A percentile compares a stretch with the other conserved stretches of the same genome.
phyloP scores from a whole-genome alignment of 2,888 invertebrate genomes.

The Cephus nigrinus region DNA sequence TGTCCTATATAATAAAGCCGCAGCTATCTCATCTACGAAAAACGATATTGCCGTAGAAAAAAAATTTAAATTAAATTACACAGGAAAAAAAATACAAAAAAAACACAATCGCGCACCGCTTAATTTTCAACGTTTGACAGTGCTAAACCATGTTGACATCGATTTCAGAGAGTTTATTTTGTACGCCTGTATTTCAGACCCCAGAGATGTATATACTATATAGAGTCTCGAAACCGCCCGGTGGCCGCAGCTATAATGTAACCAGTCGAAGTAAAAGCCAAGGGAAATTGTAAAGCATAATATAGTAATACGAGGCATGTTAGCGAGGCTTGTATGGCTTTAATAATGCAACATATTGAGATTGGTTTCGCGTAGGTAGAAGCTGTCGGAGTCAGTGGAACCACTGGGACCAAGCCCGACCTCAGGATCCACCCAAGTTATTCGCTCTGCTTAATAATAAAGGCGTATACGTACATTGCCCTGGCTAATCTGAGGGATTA shows the following conservation, averaged over 20 bases:
- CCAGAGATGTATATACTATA: background rate
- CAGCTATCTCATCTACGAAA: background rate
- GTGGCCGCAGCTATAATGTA: background rate
- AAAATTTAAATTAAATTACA: background rate
- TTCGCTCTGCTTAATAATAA: constrained; percentile 46
- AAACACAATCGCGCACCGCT: background rate
- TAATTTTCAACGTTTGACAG: background rate
- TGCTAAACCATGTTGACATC: background rate
- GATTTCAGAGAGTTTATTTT: background rate
- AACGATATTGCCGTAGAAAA: background rate
- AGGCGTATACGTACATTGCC: constrained; percentile 17
- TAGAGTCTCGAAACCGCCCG: background rate
- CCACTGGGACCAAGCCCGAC: constrained; percentile 51
- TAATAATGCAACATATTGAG: constrained; percentile 61
- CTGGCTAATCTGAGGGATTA: constrained; percentile 1
- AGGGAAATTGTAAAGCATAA: constrained; percentile 51
- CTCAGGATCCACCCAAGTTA: constrained; percentile 50
- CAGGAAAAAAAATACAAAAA: background rate
- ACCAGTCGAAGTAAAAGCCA: background rate
- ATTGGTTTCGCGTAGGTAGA: constrained; percentile 50
- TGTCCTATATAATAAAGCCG: background rate
- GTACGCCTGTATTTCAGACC: background rate
- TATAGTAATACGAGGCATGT: constrained; percentile 42
- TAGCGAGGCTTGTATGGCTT: constrained; percentile 45
- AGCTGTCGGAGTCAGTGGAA: constrained; percentile 21